Evolutionary conservation across 2,888 invertebrate species (phyloP).

Genomic region (Penaeus monodon): DNA sequence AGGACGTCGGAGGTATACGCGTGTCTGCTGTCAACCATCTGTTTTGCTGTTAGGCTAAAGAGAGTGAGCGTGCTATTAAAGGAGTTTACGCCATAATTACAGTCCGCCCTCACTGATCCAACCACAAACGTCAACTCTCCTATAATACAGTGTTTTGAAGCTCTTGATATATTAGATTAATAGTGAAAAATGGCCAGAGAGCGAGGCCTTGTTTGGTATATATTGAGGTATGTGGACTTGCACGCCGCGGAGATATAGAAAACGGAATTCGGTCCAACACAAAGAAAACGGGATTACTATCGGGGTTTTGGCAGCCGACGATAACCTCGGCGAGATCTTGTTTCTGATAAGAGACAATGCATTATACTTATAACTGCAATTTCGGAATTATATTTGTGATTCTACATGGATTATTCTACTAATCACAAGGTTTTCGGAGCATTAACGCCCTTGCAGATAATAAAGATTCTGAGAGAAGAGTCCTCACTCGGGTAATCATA

Average conservation of each 20-base stretch:
- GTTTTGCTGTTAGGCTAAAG: conserved; percentile 52
- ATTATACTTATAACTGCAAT: conserved; percentile 32
- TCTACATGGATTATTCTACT: conserved; percentile 39
- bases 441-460: conserved; percentile 45
- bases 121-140: conserved; percentile 34
- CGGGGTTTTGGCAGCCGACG: conserved; percentile 29
- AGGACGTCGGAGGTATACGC: conserved; percentile 12
- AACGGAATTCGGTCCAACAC: background rate
- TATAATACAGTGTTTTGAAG: conserved; percentile 12
- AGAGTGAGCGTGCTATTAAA: conserved; percentile 46
- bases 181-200: background rate
- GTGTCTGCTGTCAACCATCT: conserved; percentile 31
- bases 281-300: conserved; percentile 9
- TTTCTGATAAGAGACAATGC: conserved; percentile 45
- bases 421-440: conserved; percentile 40
- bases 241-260: conserved; percentile 15
- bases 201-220: background rate
- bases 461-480: conserved; percentile 31
- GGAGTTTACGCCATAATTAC: conserved; percentile 50
- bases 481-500: conserved; percentile 28
- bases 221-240: conserved; percentile 8
- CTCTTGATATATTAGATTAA: conserved; percentile 24
- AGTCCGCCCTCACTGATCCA: conserved; percentile 36
- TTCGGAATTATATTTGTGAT: conserved; percentile 41
- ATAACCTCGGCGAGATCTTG: conserved; percentile 35